A percentile compares a stretch with the other conserved stretches of the same genome.
These are phyloP conservation scores for Knipowitschia caucasica DNA, from an alignment of 2,797 vertebrate species.

Conservation along the genomic window DNA sequence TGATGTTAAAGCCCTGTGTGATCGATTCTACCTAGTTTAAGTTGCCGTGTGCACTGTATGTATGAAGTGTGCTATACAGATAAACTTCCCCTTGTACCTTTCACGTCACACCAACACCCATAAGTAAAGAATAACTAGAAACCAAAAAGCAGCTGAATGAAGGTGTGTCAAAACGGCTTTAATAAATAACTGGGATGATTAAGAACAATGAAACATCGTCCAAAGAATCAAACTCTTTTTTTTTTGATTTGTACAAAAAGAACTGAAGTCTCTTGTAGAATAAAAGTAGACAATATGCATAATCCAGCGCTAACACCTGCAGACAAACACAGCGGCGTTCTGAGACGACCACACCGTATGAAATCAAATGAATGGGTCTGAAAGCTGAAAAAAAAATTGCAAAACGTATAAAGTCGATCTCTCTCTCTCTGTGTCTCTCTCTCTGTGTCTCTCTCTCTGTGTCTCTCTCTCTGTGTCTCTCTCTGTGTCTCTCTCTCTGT, in stretches of 20 bases:
- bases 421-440: too few species aligned
- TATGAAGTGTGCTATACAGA: not conserved
- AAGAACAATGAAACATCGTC: constrained; percentile 84
- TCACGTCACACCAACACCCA: not conserved
- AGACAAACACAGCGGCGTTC: constrained; percentile 63
- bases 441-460: too few species aligned
- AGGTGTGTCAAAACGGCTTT: constrained; percentile 72
- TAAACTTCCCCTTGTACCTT: too few species aligned
- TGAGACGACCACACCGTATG: constrained; percentile 57
- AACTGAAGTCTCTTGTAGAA: constrained; percentile 40
- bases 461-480: too few species aligned
- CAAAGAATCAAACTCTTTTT: constrained; percentile 66
- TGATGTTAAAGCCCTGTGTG: too few species aligned
- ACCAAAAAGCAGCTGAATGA: constrained; percentile 44
- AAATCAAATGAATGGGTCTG: too few species aligned
- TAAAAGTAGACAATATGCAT: constrained; percentile 64
- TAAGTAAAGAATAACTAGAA: constrained; percentile 16
- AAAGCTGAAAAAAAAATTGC: too few species aligned
- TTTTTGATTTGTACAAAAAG: constrained; percentile 81
- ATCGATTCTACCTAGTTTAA: too few species aligned
- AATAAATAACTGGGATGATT: constrained; percentile 86
- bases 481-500: too few species aligned
- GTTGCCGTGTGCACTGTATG: too few species aligned
- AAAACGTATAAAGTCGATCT: too few species aligned
- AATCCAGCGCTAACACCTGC: constrained; percentile 67